Conservation (phyloP, 2,113 vertebrate genomes). For the Pangasianodon hypophthalmus region DNA sequence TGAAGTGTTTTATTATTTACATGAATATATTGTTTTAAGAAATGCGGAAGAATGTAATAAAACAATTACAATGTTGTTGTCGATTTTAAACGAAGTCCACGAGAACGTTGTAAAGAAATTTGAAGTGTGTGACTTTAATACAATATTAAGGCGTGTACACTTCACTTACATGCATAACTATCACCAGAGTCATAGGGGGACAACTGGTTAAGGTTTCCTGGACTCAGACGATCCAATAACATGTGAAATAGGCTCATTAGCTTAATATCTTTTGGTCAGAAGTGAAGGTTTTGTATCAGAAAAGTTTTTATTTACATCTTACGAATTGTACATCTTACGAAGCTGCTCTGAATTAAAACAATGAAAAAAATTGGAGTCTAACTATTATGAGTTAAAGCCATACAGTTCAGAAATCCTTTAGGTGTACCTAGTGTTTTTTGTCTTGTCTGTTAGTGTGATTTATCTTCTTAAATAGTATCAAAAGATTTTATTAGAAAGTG, state of each 20-base stretch:
- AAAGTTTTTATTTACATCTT: no score
- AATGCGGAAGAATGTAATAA: background rate
- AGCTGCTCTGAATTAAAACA: background rate
- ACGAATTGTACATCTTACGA: background rate
- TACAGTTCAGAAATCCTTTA: no score
- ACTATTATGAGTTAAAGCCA: no score
- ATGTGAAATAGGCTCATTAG: background rate
- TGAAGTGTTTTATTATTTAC: background rate
- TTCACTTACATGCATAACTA: background rate
- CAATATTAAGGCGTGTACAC: background rate
- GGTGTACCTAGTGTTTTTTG: background rate
- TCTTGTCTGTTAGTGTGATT: background rate
- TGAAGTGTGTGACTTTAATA: background rate
- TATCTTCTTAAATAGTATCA: background rate
- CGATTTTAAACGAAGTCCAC: background rate
- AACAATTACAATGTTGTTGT: background rate
- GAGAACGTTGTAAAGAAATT: background rate
- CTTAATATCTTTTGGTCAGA: background rate
- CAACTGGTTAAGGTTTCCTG: background rate
- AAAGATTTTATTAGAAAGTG: background rate
- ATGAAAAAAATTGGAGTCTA: background rate
- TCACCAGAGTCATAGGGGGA: background rate
- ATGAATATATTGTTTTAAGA: background rate
- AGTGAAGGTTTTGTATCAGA: background rate
- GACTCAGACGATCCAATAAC: background rate